Evolutionary conservation across 2,797 vertebrate genomes (phyloP).

Genomic region (Tympanoctomys barrerae): DNA sequence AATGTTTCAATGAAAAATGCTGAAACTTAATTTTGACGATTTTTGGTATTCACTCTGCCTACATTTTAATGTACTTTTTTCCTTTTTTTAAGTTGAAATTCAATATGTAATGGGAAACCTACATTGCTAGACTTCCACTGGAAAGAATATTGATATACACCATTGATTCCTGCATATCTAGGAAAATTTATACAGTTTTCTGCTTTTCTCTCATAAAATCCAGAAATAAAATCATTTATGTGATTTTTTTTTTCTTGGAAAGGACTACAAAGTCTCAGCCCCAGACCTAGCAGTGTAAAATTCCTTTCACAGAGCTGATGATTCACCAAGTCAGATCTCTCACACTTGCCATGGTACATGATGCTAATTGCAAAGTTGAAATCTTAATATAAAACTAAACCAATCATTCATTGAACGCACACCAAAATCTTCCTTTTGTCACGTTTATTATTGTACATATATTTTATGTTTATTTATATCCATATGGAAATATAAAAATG

Average conservation of each 20-base stretch:
- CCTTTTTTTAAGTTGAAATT: background rate
- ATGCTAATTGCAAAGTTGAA: background rate
- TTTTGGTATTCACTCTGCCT: background rate
- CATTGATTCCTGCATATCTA: background rate
- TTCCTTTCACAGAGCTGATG: background rate
- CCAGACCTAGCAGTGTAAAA: background rate
- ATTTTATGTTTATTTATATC: background rate
- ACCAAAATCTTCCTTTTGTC: background rate
- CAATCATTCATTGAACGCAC: background rate
- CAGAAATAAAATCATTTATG: constrained; percentile 17
- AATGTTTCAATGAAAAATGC: constrained; percentile 13
- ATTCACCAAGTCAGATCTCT: background rate
- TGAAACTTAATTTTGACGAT: background rate
- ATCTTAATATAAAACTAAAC: background rate
- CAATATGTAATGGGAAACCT: background rate
- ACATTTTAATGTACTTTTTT: background rate
- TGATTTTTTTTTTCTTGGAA: background rate
- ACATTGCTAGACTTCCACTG: background rate
- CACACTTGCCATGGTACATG: background rate
- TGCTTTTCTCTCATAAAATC: background rate
- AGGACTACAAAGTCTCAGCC: background rate
- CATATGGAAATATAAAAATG: background rate
- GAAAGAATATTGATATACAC: background rate
- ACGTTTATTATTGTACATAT: background rate
- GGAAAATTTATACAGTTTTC: background rate